These are phyloP conservation scores for Yponomeuta cagnagella DNA, from an alignment of 2,888 invertebrate species.

Conservation along the genomic window DNA sequence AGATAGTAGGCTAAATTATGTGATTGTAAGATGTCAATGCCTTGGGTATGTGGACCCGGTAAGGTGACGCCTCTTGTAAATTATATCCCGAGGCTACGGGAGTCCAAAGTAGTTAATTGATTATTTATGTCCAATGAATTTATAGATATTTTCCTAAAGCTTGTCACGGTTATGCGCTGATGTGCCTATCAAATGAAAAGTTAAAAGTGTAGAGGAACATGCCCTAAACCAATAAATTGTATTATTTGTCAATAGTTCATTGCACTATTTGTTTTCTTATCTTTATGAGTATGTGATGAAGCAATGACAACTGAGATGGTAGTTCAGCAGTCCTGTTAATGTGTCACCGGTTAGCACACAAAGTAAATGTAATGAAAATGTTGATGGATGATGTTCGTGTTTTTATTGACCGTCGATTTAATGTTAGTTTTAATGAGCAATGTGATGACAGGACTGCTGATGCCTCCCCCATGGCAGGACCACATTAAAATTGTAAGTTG, in stretches of 20 bases:
- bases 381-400: constrained; percentile 40
- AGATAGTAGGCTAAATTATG: constrained; percentile 50
- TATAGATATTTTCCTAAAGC: constrained; percentile 56
- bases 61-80: constrained; percentile 43
- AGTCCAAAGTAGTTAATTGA: constrained; percentile 45
- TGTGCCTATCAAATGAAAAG: constrained; percentile 61
- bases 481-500: constrained; percentile 19
- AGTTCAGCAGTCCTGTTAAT: constrained; percentile 51
- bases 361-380: constrained; percentile 32
- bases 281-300: not conserved
- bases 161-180: constrained; percentile 54
- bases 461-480: constrained; percentile 36
- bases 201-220: constrained; percentile 52
- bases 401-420: constrained; percentile 61
- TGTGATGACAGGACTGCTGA: constrained; percentile 56
- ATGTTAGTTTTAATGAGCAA: constrained; percentile 51
- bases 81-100: constrained; percentile 43
- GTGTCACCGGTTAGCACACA: constrained; percentile 24
- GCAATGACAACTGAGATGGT: constrained; percentile 12
- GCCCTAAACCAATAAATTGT: not conserved
- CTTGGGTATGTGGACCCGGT: constrained; percentile 13
- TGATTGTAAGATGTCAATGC: constrained; percentile 45
- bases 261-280: constrained; percentile 43
- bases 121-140: constrained; percentile 55
- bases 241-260: constrained; percentile 36